These are phyloP conservation scores for Acrobasis suavella DNA, from an alignment of 2,888 invertebrate species.

Conservation along the genomic window DNA sequence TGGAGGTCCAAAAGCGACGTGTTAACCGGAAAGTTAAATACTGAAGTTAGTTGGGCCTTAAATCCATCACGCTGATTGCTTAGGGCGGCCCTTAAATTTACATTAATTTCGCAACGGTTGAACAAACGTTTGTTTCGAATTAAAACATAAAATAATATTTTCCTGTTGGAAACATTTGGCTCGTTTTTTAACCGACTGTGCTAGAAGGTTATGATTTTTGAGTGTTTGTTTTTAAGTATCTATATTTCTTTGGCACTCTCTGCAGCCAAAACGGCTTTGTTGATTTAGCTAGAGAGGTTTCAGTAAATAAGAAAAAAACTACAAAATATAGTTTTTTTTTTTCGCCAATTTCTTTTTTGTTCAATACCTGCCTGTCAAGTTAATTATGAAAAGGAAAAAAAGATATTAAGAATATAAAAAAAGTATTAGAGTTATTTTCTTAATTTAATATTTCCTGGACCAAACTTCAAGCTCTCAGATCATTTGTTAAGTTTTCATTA, in stretches of 20 bases:
- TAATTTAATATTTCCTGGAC: neutral
- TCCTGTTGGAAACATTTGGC: neutral
- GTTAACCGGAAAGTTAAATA: constrained; percentile 36
- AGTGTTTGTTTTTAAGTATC: too few species aligned
- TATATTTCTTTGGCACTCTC: too few species aligned
- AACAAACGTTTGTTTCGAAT: constrained; percentile 9
- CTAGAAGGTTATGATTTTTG: too few species aligned
- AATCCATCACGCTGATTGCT: constrained; percentile 54
- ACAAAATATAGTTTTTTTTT: too few species aligned
- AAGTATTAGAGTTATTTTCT: too few species aligned
- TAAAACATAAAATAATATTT: constrained; percentile 6
- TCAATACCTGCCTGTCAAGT: too few species aligned
- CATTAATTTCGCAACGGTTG: constrained; percentile 37
- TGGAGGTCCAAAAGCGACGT: constrained; percentile 28
- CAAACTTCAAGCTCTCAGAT: neutral
- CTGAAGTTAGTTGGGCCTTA: constrained; percentile 46
- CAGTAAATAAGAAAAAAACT: too few species aligned
- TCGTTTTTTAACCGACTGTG: neutral
- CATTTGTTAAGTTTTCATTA: constrained; percentile 8
- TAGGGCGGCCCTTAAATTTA: constrained; percentile 39
- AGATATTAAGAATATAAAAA: too few species aligned
- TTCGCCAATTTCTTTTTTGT: too few species aligned
- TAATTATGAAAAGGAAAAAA: too few species aligned
- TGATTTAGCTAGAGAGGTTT: too few species aligned
- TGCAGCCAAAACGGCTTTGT: too few species aligned